Conservation (phyloP, 2,113 vertebrate genomes). For the Lamprotornis superbus region DNA sequence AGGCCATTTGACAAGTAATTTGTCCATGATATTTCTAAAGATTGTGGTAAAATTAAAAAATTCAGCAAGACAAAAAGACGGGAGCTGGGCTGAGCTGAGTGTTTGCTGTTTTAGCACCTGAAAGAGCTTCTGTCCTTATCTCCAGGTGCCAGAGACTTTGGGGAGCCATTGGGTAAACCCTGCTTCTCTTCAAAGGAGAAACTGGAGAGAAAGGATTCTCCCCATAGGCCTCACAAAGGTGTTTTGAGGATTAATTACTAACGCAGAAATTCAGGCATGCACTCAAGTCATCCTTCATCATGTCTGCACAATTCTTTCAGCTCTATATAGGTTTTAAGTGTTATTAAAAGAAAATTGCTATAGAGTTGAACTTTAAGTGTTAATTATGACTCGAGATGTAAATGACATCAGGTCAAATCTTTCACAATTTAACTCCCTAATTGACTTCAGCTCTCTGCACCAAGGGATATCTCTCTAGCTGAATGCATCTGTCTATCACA, state of each 20-base stretch:
- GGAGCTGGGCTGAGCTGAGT: background rate
- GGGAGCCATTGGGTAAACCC: background rate
- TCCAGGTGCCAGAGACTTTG: background rate
- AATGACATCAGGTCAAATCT: constrained; percentile 52
- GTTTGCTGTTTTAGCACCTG: background rate
- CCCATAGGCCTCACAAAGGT: background rate
- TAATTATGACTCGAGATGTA: constrained; percentile 44
- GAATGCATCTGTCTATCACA: constrained; percentile 19
- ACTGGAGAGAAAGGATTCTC: background rate
- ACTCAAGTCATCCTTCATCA: constrained; percentile 31
- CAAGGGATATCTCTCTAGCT: constrained; percentile 7
- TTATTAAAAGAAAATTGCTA: constrained; percentile 48
- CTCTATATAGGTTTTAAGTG: constrained; percentile 13
- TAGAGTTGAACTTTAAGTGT: constrained; percentile 45
- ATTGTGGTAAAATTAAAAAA: background rate
- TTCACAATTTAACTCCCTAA: constrained; percentile 39
- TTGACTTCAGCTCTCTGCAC: constrained; percentile 20
- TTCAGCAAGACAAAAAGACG: background rate
- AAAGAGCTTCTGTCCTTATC: background rate
- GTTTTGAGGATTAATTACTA: constrained; percentile 30
- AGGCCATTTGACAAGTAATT: background rate
- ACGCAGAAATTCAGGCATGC: background rate
- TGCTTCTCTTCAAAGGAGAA: background rate
- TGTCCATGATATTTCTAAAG: background rate
- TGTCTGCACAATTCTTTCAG: constrained; percentile 19